phyloP scores from a whole-genome alignment of 64 coral and sea anemone species.

The Porites australiensis region DNA sequence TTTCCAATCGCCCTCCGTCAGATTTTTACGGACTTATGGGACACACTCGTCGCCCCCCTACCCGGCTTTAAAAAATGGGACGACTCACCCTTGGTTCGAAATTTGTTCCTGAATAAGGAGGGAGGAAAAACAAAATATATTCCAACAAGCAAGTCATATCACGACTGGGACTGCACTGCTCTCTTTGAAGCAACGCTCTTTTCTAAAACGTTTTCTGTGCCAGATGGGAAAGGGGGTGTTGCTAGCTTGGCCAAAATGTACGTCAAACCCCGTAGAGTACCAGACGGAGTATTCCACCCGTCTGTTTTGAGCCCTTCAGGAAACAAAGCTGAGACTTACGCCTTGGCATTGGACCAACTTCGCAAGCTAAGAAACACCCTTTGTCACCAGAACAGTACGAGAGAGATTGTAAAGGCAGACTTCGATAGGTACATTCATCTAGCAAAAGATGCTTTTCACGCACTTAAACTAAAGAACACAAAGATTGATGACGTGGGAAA shows the following conservation, averaged over 20 bases:
- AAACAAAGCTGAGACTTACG: conserved; percentile 20
- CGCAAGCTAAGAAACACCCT: conserved; percentile 13
- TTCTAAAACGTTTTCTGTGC: conserved; percentile 23
- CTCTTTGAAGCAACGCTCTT: conserved; percentile 20
- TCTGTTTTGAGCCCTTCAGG: conserved; percentile 1
- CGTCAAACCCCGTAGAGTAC: conserved; percentile 22
- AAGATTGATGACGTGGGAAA: conserved; percentile 21
- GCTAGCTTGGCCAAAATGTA: neutral
- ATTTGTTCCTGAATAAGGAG: conserved; percentile 8
- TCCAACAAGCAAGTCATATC: neutral
- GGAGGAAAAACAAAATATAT: neutral
- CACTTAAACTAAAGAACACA: neutral
- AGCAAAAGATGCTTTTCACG: conserved; percentile 23
- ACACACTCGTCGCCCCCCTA: neutral
- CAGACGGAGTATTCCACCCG: neutral
- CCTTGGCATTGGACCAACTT: conserved; percentile 48
- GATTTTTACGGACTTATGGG: conserved; percentile 17
- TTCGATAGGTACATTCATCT: neutral
- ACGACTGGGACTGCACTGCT: conserved; percentile 50
- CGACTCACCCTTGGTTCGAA: neutral
- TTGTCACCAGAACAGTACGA: conserved; percentile 20
- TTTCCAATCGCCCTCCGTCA: neutral
- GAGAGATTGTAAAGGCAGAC: neutral
- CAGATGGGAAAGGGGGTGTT: neutral
- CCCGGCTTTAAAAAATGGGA: neutral